Conservation (phyloP, 2,113 vertebrate species). For the Phainopepla nitens region DNA sequence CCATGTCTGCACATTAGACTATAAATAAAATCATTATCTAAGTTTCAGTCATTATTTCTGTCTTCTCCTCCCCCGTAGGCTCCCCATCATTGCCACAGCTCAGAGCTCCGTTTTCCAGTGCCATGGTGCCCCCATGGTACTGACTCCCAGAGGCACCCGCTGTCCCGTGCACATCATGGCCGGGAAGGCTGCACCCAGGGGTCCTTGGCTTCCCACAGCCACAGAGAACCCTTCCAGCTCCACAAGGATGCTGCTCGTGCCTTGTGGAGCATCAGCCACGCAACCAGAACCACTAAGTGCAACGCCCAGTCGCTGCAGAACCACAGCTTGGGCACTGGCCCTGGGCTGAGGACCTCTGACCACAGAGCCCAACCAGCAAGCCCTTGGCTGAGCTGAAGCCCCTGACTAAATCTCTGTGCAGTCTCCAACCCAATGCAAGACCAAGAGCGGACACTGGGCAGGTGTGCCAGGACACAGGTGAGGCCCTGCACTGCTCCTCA, state of each 20-base stretch:
- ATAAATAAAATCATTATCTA: constrained; percentile 68
- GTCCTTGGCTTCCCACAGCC: not conserved
- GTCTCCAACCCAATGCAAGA: too few species aligned
- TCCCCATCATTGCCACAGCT: not conserved
- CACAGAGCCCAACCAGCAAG: not conserved
- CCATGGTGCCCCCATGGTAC: not conserved
- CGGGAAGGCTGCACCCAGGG: fast-evolving
- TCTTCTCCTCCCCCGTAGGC: not conserved
- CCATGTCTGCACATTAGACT: constrained; percentile 60
- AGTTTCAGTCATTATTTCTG: not conserved
- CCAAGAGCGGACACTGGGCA: not conserved
- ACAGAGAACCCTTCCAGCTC: fast-evolving
- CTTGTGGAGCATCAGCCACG: not conserved
- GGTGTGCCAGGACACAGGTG: not conserved
- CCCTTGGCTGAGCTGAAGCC: not conserved
- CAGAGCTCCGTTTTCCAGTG: not conserved
- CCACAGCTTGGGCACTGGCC: not conserved
- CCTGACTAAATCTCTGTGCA: not conserved
- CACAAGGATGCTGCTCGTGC: not conserved
- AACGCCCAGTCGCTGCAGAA: fast-evolving
- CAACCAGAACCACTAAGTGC: not conserved
- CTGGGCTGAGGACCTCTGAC: not conserved
- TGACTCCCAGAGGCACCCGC: not conserved
- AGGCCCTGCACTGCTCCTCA: not conserved
- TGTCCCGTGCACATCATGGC: fast-evolving